Percentiles rank a stretch among this genome's conserved stretches.
phyloP scores from a whole-genome alignment of 2,113 vertebrate species.

The Antechinus stuartii region DNA sequence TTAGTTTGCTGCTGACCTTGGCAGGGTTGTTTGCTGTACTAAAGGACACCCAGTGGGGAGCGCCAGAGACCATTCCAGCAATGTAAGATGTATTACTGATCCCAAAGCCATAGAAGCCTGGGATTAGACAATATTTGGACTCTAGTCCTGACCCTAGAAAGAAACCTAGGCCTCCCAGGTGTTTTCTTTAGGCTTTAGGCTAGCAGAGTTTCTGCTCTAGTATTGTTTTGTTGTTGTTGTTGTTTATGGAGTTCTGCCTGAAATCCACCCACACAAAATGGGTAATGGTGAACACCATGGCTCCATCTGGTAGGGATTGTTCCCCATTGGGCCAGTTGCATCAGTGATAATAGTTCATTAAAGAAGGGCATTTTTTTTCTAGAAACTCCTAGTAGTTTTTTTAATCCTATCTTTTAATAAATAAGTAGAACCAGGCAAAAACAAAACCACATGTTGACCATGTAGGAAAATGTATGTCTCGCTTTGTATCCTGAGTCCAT shows the following conservation, averaged over 20 bases:
- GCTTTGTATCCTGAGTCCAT: background rate
- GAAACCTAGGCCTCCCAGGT: background rate
- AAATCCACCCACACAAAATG: background rate
- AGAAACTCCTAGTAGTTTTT: background rate
- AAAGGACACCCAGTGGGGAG: background rate
- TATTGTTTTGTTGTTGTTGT: background rate
- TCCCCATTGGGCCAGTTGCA: background rate
- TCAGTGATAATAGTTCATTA: background rate
- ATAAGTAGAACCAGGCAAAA: background rate
- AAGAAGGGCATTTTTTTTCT: background rate
- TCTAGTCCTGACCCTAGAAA: background rate
- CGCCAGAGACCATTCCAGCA: background rate
- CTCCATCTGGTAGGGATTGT: accelerated
- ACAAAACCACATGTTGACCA: background rate
- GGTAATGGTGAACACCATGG: background rate
- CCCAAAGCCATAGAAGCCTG: background rate
- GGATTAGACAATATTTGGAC: background rate
- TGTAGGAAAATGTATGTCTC: background rate
- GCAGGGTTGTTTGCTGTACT: background rate
- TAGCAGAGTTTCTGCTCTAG: background rate
- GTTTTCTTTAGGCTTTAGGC: background rate
- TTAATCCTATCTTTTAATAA: background rate
- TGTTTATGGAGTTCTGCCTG: background rate
- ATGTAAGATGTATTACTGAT: background rate
- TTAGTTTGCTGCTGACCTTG: background rate